Percentiles rank a stretch among this genome's conserved stretches.
phyloP scores from a whole-genome alignment of 2,888 invertebrate species.

The Lissocephala sabroskyi region DNA sequence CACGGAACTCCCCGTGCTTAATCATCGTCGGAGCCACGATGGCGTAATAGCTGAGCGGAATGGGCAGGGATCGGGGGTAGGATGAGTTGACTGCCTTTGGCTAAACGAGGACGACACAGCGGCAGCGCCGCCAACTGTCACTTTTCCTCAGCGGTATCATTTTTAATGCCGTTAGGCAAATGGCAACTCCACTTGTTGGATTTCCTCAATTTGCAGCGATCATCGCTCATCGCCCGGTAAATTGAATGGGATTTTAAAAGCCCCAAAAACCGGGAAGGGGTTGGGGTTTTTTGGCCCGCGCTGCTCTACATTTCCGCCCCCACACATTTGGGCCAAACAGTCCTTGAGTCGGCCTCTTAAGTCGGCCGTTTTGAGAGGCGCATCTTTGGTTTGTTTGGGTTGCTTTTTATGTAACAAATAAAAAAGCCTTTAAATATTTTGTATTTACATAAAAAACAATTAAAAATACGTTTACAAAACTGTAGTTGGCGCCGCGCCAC shows the following conservation, averaged over 20 bases:
- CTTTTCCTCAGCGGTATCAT: conserved; percentile 49
- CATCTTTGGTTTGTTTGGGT: conserved; percentile 12
- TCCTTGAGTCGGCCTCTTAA: no score
- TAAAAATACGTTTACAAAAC: conserved; percentile 46
- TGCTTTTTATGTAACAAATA: conserved; percentile 53
- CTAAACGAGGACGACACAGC: conserved; percentile 33
- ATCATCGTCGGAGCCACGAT: no score
- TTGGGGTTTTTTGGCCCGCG: background rate
- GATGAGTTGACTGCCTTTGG: background rate
- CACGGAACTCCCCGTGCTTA: no score
- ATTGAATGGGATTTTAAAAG: no score
- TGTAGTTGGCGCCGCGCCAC: conserved; percentile 20
- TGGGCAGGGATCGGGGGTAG: no score
- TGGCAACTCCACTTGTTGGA: conserved; percentile 36
- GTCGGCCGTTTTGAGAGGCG: no score
- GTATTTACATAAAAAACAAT: conserved; percentile 58
- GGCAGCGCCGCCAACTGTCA: conserved; percentile 38
- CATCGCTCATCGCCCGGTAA: no score
- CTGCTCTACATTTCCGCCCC: background rate
- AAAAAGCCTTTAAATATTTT: conserved; percentile 44
- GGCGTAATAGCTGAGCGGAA: no score
- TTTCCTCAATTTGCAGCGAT: conserved; percentile 52
- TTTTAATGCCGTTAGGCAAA: conserved; percentile 62
- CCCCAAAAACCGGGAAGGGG: no score
- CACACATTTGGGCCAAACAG: background rate